Evolutionary conservation across 2,888 invertebrate species (phyloP).

Genomic region (Lingula anatina): DNA sequence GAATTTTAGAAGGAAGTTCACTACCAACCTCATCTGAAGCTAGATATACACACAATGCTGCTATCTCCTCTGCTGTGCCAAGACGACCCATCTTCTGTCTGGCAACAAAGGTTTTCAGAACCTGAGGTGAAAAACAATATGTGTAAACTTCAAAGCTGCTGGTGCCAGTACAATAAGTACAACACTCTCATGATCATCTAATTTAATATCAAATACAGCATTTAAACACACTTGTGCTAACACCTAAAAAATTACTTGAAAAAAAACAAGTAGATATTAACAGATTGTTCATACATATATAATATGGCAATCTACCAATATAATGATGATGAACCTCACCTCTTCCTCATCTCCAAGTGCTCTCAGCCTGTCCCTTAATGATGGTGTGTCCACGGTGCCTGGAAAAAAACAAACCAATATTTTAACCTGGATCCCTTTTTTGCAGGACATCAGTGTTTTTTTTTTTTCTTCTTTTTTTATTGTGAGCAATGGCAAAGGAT

Average conservation of each 20-base stretch:
- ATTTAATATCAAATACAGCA: neutral
- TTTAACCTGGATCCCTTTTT: too few relatives aligned
- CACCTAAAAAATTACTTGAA: neutral
- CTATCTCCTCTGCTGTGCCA: conserved; percentile 33
- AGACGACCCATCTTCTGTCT: conserved; percentile 34
- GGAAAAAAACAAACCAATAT: conserved; percentile 3
- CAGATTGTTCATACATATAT: neutral
- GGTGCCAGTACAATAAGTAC: too few relatives aligned
- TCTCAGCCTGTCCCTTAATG: conserved; percentile 25
- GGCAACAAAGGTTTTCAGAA: conserved; percentile 27
- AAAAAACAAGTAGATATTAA: neutral
- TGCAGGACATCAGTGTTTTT: too few relatives aligned
- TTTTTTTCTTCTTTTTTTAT: too few relatives aligned
- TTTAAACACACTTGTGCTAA: neutral
- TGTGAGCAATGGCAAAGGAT: too few relatives aligned
- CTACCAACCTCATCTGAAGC: conserved; percentile 37
- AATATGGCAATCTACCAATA: neutral
- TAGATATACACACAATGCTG: conserved; percentile 26
- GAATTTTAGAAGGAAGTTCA: too few relatives aligned
- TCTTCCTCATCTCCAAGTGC: conserved; percentile 24
- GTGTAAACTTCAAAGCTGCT: neutral
- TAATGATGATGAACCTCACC: conserved; percentile 9
- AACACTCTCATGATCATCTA: too few relatives aligned
- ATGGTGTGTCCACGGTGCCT: conserved; percentile 42
- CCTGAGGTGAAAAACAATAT: conserved; percentile 12